A percentile compares a stretch with the other conserved stretches of the same genome.
These are phyloP conservation scores for Columba guinea DNA, from an alignment of 2,797 vertebrate genomes.

Conservation along the genomic window DNA sequence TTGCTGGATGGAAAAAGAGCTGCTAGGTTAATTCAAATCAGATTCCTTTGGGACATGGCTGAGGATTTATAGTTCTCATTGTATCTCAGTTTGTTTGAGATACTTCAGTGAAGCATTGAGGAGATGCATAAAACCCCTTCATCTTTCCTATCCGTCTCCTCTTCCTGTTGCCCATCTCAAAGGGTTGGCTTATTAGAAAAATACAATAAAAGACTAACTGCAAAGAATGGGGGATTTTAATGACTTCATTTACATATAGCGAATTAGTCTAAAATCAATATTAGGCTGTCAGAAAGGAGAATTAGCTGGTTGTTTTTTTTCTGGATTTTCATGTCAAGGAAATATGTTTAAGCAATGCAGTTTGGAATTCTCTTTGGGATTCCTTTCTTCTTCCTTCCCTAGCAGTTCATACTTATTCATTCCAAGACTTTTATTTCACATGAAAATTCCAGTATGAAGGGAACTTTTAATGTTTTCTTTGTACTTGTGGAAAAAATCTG, in stretches of 20 bases:
- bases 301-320: conserved; percentile 30
- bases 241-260: conserved; percentile 66
- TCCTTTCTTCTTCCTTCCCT: conserved; percentile 5
- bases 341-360: conserved; percentile 50
- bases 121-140: not conserved
- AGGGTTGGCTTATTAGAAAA: conserved; percentile 38
- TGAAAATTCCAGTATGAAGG: not conserved
- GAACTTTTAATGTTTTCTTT: not conserved
- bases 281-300: conserved; percentile 50
- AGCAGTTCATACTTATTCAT: not conserved
- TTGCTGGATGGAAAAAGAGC: not conserved
- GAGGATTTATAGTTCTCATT: not conserved
- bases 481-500: not conserved
- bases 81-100: not conserved
- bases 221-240: conserved; percentile 42
- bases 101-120: not conserved
- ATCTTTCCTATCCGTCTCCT: not conserved
- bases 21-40: not conserved
- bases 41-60: not conserved
- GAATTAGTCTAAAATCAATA: conserved; percentile 71
- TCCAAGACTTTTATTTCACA: not conserved
- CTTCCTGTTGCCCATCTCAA: not conserved
- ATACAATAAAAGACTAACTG: conserved; percentile 57
- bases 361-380: conserved; percentile 18
- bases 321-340: conserved; percentile 57